Evolutionary conservation across 2,113 vertebrate species (phyloP).

Genomic region (Burhinus bistriatus): DNA sequence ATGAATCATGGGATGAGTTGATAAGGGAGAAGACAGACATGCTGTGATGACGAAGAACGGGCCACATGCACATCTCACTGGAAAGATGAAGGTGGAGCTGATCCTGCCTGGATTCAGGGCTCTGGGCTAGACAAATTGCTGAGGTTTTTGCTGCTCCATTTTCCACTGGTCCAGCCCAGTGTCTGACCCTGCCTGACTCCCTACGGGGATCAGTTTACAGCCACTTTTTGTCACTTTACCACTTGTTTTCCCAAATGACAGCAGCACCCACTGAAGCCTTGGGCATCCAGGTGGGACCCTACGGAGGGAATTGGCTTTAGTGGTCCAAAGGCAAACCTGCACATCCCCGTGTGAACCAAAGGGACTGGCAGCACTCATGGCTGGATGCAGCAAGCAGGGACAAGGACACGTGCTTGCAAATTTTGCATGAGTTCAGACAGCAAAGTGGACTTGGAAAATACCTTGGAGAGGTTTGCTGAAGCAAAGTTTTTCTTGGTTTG

Average conservation of each 20-base stretch:
- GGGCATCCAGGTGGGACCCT: background rate
- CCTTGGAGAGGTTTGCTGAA: background rate
- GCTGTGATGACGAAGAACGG: accelerated
- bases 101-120: background rate
- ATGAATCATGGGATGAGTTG: accelerated
- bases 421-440: background rate
- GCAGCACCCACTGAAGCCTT: accelerated
- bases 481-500: background rate
- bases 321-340: background rate
- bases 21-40: background rate
- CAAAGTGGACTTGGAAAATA: background rate
- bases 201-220: background rate
- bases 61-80: background rate
- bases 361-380: background rate
- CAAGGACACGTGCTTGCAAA: background rate
- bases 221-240: background rate
- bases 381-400: background rate
- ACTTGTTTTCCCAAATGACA: background rate
- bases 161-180: background rate
- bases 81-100: background rate
- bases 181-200: background rate
- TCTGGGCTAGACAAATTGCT: background rate
- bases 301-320: background rate
- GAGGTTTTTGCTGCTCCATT: background rate
- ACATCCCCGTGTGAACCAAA: accelerated